These are phyloP conservation scores for Sycophila sp. DNA, from an alignment of 1,140 invertebrate genomes.

Conservation along the genomic window DNA sequence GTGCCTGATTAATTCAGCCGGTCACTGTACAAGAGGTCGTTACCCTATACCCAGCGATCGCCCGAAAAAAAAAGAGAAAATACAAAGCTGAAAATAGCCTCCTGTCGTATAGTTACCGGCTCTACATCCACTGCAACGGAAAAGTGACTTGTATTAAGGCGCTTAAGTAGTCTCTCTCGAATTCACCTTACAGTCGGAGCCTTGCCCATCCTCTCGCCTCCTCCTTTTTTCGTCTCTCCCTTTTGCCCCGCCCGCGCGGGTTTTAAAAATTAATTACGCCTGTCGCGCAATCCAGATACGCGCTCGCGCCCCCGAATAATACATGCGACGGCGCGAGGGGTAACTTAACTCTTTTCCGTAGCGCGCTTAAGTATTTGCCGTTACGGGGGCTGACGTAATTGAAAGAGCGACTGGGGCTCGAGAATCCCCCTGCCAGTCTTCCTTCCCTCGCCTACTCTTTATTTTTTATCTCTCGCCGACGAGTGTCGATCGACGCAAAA, in stretches of 20 bases:
- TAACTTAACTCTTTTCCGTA: constrained; percentile 11
- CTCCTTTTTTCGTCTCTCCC: background rate
- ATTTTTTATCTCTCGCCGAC: no score
- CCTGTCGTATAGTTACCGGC: no score
- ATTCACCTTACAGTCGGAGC: background rate
- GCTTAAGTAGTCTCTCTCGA: constrained; percentile 5
- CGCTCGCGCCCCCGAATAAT: constrained; percentile 33
- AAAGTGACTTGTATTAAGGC: constrained; percentile 21
- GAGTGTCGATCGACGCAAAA: no score
- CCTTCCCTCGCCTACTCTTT: no score
- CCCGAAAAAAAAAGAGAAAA: no score
- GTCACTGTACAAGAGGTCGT: no score
- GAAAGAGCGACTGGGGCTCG: constrained; percentile 2
- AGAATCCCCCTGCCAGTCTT: no score
- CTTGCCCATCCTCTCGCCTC: background rate
- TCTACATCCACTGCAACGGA: background rate
- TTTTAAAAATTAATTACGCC: constrained; percentile 44
- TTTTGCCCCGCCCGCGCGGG: background rate
- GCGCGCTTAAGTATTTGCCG: background rate
- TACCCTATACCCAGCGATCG: no score
- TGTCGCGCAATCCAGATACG: constrained; percentile 33
- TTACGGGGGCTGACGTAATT: background rate
- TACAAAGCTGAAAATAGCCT: no score
- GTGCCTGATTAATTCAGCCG: no score
- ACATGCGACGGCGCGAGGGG: constrained; percentile 8